These are phyloP conservation scores for Electrona antarctica DNA, from an alignment of 2,113 vertebrate genomes.

Conservation along the genomic window DNA sequence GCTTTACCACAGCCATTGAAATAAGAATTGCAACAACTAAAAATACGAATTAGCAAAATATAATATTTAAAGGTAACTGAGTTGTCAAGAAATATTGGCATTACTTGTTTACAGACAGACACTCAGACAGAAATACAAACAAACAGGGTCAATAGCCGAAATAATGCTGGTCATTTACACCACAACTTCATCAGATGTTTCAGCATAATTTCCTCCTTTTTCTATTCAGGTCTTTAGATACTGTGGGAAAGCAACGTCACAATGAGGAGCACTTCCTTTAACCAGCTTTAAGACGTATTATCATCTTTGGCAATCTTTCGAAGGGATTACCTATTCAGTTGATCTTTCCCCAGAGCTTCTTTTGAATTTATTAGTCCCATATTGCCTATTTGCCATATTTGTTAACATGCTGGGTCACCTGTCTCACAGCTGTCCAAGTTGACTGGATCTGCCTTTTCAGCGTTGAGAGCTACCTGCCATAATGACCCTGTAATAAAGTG, in stretches of 20 bases:
- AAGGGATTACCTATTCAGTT: conserved; percentile 51
- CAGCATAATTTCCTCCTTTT: background rate
- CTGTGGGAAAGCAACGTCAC: conserved; percentile 61
- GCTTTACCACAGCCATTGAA: too few species aligned
- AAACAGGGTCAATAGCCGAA: too few species aligned
- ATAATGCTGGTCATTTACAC: too few species aligned
- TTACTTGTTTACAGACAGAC: too few species aligned
- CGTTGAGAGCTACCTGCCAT: conserved; percentile 72
- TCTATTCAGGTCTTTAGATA: conserved; percentile 26
- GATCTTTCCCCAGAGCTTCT: conserved; percentile 61
- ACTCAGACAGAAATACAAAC: too few species aligned
- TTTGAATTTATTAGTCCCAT: conserved; percentile 72
- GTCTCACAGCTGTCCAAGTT: conserved; percentile 71
- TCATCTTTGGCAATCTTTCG: conserved; percentile 54
- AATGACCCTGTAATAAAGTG: conserved; percentile 76
- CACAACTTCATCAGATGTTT: background rate
- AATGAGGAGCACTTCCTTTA: conserved; percentile 44
- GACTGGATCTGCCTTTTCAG: conserved; percentile 72
- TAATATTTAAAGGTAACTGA: too few species aligned
- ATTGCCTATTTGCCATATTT: conserved; percentile 73
- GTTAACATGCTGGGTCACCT: conserved; percentile 73
- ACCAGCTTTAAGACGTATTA: conserved; percentile 47
- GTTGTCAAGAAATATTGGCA: too few species aligned
- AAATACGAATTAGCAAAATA: too few species aligned
- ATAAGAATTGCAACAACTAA: too few species aligned